These are phyloP conservation scores for Podarcis muralis DNA, from an alignment of 2,113 vertebrate species.

Conservation along the genomic window DNA sequence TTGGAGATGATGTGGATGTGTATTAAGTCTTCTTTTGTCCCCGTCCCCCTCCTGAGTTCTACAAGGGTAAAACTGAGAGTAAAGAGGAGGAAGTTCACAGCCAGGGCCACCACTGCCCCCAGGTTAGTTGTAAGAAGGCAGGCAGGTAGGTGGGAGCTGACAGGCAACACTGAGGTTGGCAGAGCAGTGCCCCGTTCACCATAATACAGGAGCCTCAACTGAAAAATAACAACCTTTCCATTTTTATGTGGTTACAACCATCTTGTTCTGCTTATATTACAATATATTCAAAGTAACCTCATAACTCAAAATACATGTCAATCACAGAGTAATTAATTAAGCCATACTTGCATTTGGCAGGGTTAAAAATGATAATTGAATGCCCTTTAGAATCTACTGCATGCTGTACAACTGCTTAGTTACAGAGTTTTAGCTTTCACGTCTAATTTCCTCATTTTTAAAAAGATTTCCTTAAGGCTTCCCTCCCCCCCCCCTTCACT, in stretches of 20 bases:
- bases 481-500: slow-evolving; percentile 17
- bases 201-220: no score
- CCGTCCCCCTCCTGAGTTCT: no score
- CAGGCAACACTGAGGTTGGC: no score
- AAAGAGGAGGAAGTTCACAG: no score
- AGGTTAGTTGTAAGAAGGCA: no score
- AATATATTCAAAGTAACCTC: not conserved
- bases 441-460: slow-evolving; percentile 21
- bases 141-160: no score
- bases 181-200: no score
- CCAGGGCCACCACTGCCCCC: no score
- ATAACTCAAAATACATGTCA: not conserved
- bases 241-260: not conserved
- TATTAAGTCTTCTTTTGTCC: no score
- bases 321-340: not conserved
- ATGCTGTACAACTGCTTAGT: not conserved
- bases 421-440: not conserved
- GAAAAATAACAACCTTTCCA: not conserved
- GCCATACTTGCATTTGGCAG: not conserved
- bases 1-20: no score
- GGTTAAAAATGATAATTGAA: not conserved
- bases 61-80: no score
- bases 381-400: slow-evolving; percentile 7
- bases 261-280: not conserved
- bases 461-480: not conserved